phyloP scores from a whole-genome alignment of 2,888 invertebrate genomes.

The Chrysomela aeneicollis region DNA sequence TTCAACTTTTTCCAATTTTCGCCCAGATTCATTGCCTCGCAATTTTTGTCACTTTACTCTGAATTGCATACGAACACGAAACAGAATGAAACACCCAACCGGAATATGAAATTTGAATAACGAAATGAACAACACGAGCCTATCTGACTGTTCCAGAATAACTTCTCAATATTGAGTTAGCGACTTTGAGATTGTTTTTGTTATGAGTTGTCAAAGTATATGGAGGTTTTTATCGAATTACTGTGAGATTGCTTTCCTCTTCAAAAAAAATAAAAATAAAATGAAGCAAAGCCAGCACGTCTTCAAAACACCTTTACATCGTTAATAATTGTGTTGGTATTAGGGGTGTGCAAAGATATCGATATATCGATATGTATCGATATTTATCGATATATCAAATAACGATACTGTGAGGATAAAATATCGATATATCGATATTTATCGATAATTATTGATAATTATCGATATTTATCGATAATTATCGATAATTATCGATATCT shows the following conservation, averaged over 20 bases:
- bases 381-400: too few species aligned
- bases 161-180: conserved; percentile 54
- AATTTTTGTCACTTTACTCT: conserved; percentile 14
- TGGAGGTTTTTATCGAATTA: conserved; percentile 32
- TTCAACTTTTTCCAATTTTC: conserved; percentile 1
- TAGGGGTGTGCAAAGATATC: too few species aligned
- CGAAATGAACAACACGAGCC: conserved; percentile 45
- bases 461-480: too few species aligned
- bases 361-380: too few species aligned
- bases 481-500: too few species aligned
- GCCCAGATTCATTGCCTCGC: not conserved
- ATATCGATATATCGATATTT: too few species aligned
- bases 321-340: too few species aligned
- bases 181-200: conserved; percentile 51
- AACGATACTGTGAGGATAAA: too few species aligned
- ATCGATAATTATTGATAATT: too few species aligned
- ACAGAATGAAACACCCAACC: conserved; percentile 42
- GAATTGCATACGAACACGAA: conserved; percentile 33
- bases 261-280: not conserved
- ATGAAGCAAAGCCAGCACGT: too few species aligned
- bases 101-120: conserved; percentile 51
- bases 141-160: conserved; percentile 44
- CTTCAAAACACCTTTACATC: too few species aligned
- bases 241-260: conserved; percentile 25
- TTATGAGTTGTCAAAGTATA: conserved; percentile 40